These are phyloP conservation scores for Acheta domesticus DNA, from an alignment of 2,888 invertebrate species.

Conservation along the genomic window DNA sequence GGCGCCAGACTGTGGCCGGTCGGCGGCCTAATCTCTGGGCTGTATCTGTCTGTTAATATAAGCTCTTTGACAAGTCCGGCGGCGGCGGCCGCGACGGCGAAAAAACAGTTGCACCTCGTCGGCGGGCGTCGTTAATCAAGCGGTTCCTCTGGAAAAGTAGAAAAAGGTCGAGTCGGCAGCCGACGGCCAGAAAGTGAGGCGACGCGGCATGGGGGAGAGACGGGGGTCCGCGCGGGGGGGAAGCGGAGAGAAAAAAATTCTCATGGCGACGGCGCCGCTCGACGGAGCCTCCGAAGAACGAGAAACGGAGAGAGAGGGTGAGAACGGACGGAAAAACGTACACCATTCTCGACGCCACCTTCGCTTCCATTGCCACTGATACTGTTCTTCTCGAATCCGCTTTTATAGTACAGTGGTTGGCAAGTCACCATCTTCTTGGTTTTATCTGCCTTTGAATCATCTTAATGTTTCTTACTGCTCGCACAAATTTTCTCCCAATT, in stretches of 20 bases:
- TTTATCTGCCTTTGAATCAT: too few species aligned
- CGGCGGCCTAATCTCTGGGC: conserved; percentile 1
- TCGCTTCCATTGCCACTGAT: too few species aligned
- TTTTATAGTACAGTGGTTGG: too few species aligned
- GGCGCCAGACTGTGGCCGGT: background rate
- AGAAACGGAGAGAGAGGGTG: too few species aligned
- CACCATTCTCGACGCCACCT: too few species aligned
- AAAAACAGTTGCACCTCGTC: conserved; percentile 18
- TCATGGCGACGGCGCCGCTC: background rate
- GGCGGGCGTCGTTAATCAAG: conserved; percentile 3
- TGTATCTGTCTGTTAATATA: conserved; percentile 18
- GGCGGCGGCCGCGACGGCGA: conserved; percentile 4
- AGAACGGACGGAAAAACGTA: too few species aligned
- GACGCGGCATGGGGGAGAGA: background rate
- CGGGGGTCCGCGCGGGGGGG: background rate
- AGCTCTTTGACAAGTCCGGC: conserved; percentile 8
- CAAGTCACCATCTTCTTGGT: too few species aligned
- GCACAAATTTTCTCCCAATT: too few species aligned
- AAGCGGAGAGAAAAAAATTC: background rate
- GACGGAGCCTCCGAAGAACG: too few species aligned
- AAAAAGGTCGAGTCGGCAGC: background rate
- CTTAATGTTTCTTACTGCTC: too few species aligned
- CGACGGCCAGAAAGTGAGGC: background rate
- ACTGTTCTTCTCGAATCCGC: too few species aligned
- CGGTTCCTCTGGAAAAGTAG: conserved; percentile 1